Evolutionary conservation across 2,797 vertebrate genomes (phyloP), one percentile per base, ranked within the genome.

Genomic region (Bradypodion ventrale): DNA sequence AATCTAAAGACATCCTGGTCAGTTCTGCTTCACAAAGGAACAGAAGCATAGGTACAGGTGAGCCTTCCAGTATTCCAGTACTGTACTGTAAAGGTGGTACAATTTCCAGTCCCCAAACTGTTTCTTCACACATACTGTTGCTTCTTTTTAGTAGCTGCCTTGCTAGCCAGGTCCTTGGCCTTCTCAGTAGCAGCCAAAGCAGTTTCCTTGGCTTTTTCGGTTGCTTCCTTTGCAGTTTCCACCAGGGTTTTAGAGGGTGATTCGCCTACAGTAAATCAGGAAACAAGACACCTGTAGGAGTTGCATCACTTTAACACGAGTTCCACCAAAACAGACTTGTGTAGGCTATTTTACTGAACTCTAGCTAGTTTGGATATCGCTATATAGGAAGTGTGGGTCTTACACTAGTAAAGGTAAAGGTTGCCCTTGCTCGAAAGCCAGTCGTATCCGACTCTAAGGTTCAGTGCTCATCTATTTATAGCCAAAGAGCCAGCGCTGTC

Each of bases 111-210:
- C 66, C 52, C 27, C 42, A 32, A 74, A 25, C 12, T 5, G n/a
- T 65, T 42, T 90, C 66, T 78, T 98, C 95, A 98, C 66, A 98
- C 97, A 0, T 96, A 99, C 89, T 99, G 98, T 84, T 96, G 94
- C 93, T 98, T 97, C 95, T 99, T 97, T 92, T 98, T 98, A 56
- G 94, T 94, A 91, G 95, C 92, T 35, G 98, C 98, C 84, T 99
- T 98, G 88, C 96, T 98, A 0, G 98, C 98, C 37, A 99, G 94
- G 94, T 96, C 98, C 96, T 98, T 99, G 84, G 98, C 98, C 91
- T 98, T 99, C 94, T 99, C 98, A 0, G 98, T 99, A 89, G 98
- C 98, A 93, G 98, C 98, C 93, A 98, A 92, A 0, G 98, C 98
- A 0, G 98, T 99, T 92, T 99, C 98, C 90, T 97, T 97, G 7